These are phyloP conservation scores for Ellobius talpinus DNA, from an alignment of 2,113 vertebrate genomes.

Conservation along the genomic window DNA sequence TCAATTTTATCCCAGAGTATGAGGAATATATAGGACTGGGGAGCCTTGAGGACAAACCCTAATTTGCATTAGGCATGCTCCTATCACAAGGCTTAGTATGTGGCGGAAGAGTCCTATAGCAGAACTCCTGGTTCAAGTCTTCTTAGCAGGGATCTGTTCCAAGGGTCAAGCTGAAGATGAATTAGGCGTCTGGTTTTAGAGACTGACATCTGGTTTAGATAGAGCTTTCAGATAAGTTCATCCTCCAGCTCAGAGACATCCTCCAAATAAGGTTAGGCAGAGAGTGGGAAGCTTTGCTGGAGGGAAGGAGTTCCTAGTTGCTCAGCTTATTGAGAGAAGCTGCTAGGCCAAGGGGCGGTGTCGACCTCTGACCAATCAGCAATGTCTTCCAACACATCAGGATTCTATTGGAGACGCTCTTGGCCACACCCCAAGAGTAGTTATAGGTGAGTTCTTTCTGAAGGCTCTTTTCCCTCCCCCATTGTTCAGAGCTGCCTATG, in stretches of 20 bases:
- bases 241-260: not conserved
- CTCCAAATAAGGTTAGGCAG: not conserved
- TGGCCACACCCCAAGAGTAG: not conserved
- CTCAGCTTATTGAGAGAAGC: not conserved
- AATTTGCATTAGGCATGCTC: not conserved
- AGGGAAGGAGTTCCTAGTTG: not conserved
- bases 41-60: not conserved
- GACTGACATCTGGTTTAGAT: not conserved
- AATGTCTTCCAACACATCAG: not conserved
- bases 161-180: not conserved
- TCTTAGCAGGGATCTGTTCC: not conserved
- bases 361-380: not conserved
- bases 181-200: not conserved
- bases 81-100: not conserved
- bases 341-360: not conserved
- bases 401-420: not conserved
- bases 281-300: not conserved
- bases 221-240: not conserved
- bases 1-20: not conserved
- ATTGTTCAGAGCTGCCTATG: not conserved
- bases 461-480: not conserved
- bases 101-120: not conserved
- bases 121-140: not conserved
- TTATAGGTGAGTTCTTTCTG: not conserved
- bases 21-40: not conserved